Evolutionary conservation across 2,888 invertebrate genomes (phyloP).

Genomic region (Oligia strigilis): DNA sequence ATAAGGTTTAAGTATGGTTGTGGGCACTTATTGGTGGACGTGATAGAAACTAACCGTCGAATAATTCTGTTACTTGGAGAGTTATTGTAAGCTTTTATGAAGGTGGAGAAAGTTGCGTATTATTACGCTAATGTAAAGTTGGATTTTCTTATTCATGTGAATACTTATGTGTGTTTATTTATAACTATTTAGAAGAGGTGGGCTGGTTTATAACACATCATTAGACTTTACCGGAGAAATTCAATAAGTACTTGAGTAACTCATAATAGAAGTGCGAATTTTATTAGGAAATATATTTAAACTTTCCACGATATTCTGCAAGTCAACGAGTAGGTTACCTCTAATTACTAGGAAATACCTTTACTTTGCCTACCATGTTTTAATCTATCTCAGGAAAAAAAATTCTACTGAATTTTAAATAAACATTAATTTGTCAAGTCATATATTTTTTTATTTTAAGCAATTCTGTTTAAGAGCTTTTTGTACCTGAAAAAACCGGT

Average conservation of each 20-base stretch:
- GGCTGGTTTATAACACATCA: not conserved
- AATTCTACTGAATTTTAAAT: not conserved
- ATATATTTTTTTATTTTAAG: not conserved
- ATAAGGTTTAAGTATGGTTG: slow-evolving; percentile 53
- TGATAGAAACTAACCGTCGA: slow-evolving; percentile 12
- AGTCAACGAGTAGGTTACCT: not conserved
- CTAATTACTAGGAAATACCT: not conserved
- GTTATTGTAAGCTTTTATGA: slow-evolving; percentile 9
- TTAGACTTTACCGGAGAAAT: not conserved
- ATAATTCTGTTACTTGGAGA: slow-evolving; percentile 2
- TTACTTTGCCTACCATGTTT: not conserved
- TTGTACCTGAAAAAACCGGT: not conserved
- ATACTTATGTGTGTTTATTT: slow-evolving; percentile 1
- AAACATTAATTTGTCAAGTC: not conserved
- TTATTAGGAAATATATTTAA: not conserved
- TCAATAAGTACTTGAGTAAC: not conserved
- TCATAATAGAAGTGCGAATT: not conserved
- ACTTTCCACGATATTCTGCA: not conserved
- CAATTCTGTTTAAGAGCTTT: not conserved
- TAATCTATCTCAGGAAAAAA: not conserved
- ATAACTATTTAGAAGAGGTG: not conserved
- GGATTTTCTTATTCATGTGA: not conserved
- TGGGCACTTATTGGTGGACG: slow-evolving; percentile 26
- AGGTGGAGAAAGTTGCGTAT: slow-evolving; percentile 8
- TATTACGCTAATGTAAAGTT: not conserved